phyloP scores from a whole-genome alignment of 2,797 vertebrate species.

The Heterohyrax brucei region DNA sequence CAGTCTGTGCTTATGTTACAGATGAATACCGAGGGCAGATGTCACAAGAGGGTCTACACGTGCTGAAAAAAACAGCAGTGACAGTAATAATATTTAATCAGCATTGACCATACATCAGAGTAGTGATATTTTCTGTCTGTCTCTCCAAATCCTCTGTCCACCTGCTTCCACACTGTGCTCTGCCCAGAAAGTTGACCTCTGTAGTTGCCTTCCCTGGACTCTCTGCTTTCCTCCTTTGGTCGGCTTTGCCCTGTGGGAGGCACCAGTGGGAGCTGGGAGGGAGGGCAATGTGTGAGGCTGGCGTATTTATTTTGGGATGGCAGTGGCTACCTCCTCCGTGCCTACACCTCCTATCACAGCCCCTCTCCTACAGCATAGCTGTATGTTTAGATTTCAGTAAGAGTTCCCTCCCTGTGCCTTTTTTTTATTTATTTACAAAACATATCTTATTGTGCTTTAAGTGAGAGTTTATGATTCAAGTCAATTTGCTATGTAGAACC shows the following conservation, averaged over 20 bases:
- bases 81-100: neutral
- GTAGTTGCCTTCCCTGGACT: too few species aligned
- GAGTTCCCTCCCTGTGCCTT: rapidly evolving
- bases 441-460: too few species aligned
- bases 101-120: neutral
- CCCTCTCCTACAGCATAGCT: neutral
- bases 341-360: rapidly evolving
- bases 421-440: too few species aligned
- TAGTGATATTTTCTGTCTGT: neutral
- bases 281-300: too few species aligned
- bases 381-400: neutral
- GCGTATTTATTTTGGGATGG: neutral
- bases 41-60: neutral
- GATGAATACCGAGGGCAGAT: neutral
- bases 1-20: rapidly evolving
- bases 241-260: neutral
- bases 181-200: neutral
- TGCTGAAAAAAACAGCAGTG: neutral
- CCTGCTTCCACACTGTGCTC: neutral
- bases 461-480: too few species aligned
- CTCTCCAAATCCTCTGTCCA: neutral
- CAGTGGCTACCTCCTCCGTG: neutral
- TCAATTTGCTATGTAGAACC: too few species aligned
- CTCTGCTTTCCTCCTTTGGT: neutral
- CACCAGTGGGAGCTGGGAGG: neutral